Percentiles rank a stretch among this genome's conserved stretches.
These are phyloP conservation scores for Amyelois transitella DNA, from an alignment of 1,140 invertebrate species.

Conservation along the genomic window DNA sequence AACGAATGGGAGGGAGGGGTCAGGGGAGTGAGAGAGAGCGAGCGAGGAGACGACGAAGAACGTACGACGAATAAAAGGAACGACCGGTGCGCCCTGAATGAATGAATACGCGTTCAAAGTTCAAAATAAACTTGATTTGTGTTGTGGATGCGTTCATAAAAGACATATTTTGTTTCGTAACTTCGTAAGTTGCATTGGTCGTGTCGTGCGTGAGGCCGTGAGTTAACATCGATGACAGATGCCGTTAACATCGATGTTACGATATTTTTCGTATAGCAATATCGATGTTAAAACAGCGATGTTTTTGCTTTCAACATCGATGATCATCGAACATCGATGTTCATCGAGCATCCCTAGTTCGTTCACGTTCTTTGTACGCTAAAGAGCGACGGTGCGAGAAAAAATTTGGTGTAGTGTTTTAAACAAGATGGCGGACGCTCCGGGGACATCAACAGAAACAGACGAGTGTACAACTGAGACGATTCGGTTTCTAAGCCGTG, in stretches of 20 bases:
- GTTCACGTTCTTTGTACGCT: no score
- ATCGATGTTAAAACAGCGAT: no score
- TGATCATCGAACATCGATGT: conserved; percentile 23
- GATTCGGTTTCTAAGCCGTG: not conserved
- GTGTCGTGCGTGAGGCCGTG: conserved; percentile 14
- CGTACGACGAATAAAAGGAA: no score
- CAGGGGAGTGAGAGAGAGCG: no score
- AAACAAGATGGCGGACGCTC: not conserved
- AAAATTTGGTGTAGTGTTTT: not conserved
- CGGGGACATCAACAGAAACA: not conserved
- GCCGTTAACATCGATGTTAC: no score
- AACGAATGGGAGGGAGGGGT: no score
- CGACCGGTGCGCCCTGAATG: no score
- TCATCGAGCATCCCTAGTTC: conserved; percentile 24
- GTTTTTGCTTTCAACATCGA: conserved; percentile 23
- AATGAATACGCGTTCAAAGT: no score
- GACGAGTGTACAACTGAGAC: not conserved
- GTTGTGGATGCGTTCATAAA: no score
- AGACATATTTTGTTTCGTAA: conserved; percentile 10
- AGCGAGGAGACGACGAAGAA: no score
- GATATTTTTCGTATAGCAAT: conserved; percentile 14
- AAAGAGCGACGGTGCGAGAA: not conserved
- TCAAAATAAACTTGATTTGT: no score
- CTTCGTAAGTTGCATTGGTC: conserved; percentile 13
- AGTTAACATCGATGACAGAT: conserved; percentile 16